Evolutionary conservation across 1,140 invertebrate species (phyloP), one percentile per base, ranked within the genome.

Genomic region (Gerris buenoi): DNA sequence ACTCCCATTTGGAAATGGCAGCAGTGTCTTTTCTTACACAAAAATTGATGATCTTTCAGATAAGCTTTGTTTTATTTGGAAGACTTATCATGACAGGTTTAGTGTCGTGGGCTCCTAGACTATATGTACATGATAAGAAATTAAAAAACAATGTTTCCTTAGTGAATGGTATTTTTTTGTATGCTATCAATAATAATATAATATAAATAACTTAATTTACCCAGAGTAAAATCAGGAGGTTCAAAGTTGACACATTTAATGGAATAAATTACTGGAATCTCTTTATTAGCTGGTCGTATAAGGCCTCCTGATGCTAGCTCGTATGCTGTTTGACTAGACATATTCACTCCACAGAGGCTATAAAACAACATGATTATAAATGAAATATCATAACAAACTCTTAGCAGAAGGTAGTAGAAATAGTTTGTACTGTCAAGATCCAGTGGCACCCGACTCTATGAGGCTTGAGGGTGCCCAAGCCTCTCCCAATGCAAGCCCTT

Each of bases 321-420:
- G 77, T 93, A 97, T 13, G 92, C 91, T 63, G 85, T 84, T 79
- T 97, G 88, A 69, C 88, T 93, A 70, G 90, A 81, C 29, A 90
- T 79, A 76, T 91, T 84, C 0, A 96, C 79, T 57, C 91, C 91
- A 68, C 84, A 84, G 59, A 86, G 74, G 69, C 90, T 91, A 74
- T 46, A 82, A 79, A 65, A 71, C 71, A 73, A 65, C 60, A 61
- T 61, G 25, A 10, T 10, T 10, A 61, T 61, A n/a, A 15, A 25
- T 15, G 25, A 13, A 15, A 13, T 61, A 61, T 10, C 10, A 56
- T 13, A 13, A 56, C 10, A 56, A 56, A 56, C n/a, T n/a, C 10
- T 22, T 22, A 5, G 5, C 18, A 60, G 25, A 22, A 23, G 18
- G 3, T 60, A 3, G 18, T 22, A 5, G 58, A 23, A 60, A 22